These are phyloP conservation scores for Melitaea athalia DNA, from an alignment of 2,888 invertebrate species.

Conservation along the genomic window DNA sequence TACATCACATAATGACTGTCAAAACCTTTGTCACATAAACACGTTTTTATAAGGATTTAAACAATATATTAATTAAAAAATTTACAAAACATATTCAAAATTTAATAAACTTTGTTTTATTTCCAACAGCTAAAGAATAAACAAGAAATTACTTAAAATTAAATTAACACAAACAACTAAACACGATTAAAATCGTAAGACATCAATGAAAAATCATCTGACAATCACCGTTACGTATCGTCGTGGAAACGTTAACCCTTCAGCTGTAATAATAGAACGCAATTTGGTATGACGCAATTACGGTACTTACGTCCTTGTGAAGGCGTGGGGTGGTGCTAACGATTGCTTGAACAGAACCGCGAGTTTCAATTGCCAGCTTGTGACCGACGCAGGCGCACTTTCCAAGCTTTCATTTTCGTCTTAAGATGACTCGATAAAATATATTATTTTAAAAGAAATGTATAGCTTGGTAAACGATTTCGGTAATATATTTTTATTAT, in stretches of 20 bases:
- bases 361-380: conserved; percentile 70
- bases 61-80: no score
- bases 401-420: conserved; percentile 76
- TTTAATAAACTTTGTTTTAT: no score
- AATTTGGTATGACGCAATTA: conserved; percentile 49
- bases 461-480: conserved; percentile 42
- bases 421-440: conserved; percentile 42
- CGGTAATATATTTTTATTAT: conserved; percentile 43
- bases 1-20: no score
- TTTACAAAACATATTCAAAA: no score
- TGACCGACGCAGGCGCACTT: conserved; percentile 70
- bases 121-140: no score
- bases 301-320: conserved; percentile 65
- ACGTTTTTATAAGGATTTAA: no score
- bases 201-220: conserved; percentile 5
- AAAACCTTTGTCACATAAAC: no score
- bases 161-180: not conserved
- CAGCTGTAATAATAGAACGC: conserved; percentile 45
- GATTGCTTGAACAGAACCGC: conserved; percentile 66
- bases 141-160: not conserved
- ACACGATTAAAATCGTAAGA: not conserved
- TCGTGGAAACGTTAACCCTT: conserved; percentile 43
- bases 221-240: conserved; percentile 5
- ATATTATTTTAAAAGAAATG: conserved; percentile 35
- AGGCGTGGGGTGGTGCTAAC: conserved; percentile 57